Evolutionary conservation across 1,140 invertebrate genomes (phyloP).

Genomic region (Rhagoletis zephyria): DNA sequence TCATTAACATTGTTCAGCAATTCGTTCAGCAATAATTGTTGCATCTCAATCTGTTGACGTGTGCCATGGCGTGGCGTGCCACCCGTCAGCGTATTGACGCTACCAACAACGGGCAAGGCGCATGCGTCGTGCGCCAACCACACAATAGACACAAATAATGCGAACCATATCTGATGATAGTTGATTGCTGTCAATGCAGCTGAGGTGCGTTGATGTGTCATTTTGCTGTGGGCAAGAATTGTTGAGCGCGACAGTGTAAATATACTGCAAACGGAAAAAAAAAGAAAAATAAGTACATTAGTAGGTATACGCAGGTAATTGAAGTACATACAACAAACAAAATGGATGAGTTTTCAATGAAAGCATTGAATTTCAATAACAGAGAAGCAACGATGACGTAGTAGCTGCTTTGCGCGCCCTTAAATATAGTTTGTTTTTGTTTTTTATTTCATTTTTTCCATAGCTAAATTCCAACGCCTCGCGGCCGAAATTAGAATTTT

Average conservation of each 20-base stretch:
- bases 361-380: neutral
- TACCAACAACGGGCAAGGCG: neutral
- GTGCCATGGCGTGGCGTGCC: neutral
- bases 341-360: neutral
- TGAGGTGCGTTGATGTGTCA: neutral
- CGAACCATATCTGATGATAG: constrained; percentile 11
- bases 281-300: neutral
- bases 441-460: neutral
- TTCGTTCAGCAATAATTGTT: constrained; percentile 53
- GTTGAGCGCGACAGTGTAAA: neutral
- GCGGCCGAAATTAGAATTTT: neutral
- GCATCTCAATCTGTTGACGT: constrained; percentile 43
- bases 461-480: neutral
- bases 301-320: neutral
- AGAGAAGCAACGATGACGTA: neutral
- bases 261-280: neutral
- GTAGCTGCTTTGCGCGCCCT: neutral
- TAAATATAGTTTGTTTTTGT: neutral
- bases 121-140: constrained; percentile 38
- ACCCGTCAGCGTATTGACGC: constrained; percentile 32
- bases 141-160: constrained; percentile 53
- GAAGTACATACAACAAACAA: neutral
- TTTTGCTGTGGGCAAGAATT: neutral
- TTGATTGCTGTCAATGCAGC: constrained; percentile 35
- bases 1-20: constrained; percentile 52